Percentiles rank a stretch among this genome's conserved stretches.
These are phyloP conservation scores for Phallusia fumigata DNA, from an alignment of 23 tunicate species.

Conservation along the genomic window DNA sequence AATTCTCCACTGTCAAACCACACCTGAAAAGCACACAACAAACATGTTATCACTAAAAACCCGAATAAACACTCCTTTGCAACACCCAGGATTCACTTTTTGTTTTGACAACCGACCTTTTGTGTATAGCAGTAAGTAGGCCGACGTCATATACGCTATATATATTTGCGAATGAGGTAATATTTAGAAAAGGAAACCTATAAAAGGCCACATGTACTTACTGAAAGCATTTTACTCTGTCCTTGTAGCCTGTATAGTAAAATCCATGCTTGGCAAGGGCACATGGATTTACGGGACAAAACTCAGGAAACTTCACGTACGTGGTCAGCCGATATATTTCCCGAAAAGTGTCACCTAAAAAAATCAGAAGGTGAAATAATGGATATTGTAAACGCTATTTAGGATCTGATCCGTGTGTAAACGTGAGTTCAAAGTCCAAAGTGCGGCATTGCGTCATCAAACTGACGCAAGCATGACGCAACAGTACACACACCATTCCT, in stretches of 20 bases:
- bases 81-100: too few species aligned
- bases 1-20: conserved; percentile 33
- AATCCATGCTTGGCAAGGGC: conserved; percentile 41
- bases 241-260: conserved; percentile 43
- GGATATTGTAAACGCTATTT: background rate
- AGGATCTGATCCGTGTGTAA: background rate
- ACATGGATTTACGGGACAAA: conserved; percentile 4
- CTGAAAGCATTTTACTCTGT: conserved; percentile 56
- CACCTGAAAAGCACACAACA: too few species aligned
- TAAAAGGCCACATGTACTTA: background rate
- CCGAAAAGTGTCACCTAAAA: conserved; percentile 31
- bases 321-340: conserved; percentile 31
- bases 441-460: too few species aligned
- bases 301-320: conserved; percentile 13
- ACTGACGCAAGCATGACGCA: too few species aligned
- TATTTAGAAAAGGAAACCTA: background rate
- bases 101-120: too few species aligned
- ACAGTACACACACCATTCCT: too few species aligned
- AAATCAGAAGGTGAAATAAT: background rate
- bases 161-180: background rate
- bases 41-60: too few species aligned
- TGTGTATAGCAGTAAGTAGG: too few species aligned
- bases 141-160: background rate
- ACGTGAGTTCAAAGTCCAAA: background rate
- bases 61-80: too few species aligned